A percentile compares a stretch with the other conserved stretches of the same genome.
Evolutionary conservation across 2,797 vertebrate species (phyloP).

Genomic region (Tarsius wallacei): DNA sequence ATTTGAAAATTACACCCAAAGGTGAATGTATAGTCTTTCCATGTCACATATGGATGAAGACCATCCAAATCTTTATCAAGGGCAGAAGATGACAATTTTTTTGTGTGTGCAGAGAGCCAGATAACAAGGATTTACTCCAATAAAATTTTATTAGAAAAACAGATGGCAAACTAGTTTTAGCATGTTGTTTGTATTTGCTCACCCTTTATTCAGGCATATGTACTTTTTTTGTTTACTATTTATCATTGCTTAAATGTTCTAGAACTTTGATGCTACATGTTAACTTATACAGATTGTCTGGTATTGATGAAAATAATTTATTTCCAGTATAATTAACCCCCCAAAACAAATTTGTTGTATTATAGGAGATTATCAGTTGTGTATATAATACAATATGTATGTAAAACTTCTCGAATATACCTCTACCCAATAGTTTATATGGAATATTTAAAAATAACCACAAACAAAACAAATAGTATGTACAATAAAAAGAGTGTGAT

Average conservation of each 20-base stretch:
- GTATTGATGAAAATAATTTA: background rate
- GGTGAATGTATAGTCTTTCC: background rate
- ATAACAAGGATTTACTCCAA: background rate
- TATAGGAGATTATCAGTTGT: background rate
- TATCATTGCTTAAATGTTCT: background rate
- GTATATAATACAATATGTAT: background rate
- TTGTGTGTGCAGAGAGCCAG: background rate
- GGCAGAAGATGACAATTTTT: background rate
- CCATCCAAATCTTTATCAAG: background rate
- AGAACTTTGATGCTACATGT: background rate
- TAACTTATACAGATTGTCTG: background rate
- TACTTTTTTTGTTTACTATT: background rate
- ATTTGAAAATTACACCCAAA: background rate
- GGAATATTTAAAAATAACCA: background rate
- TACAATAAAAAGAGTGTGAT: background rate
- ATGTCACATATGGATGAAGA: background rate
- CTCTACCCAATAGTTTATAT: background rate
- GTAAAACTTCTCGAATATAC: background rate
- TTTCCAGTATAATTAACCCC: background rate
- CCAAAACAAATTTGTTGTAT: background rate
- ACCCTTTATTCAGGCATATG: background rate
- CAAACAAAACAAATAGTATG: background rate
- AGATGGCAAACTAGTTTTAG: background rate
- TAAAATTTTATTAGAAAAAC: background rate
- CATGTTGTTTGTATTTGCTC: background rate